These are phyloP conservation scores for Macroteleia sp. DNA, from an alignment of 2,888 invertebrate genomes.

Conservation along the genomic window DNA sequence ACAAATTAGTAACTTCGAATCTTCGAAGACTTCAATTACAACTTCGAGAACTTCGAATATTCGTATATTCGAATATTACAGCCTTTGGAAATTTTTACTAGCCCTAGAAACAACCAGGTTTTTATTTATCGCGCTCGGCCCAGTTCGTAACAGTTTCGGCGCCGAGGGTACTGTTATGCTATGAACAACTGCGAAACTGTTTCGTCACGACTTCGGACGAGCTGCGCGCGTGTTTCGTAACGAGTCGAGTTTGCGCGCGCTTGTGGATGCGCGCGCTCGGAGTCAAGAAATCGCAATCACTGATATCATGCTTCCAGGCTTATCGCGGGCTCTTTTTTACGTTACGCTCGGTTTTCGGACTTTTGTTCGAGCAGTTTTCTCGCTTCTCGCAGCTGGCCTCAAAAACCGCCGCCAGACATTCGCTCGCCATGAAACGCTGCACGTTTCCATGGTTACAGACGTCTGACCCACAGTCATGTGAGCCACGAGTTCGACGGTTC, in stretches of 20 bases:
- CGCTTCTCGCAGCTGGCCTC: background rate
- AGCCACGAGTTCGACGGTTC: constrained; percentile 46
- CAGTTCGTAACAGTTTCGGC: constrained; percentile 40
- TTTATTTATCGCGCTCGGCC: constrained; percentile 22
- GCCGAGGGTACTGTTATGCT: constrained; percentile 24
- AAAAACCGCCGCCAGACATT: background rate
- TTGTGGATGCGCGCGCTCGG: background rate
- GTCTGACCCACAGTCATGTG: constrained; percentile 54
- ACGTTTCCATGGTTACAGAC: constrained; percentile 58
- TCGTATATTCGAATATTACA: too few species aligned
- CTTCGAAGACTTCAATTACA: too few species aligned
- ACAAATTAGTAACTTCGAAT: too few species aligned
- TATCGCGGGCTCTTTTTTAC: too few species aligned
- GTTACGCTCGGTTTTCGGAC: too few species aligned
- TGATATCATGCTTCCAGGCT: too few species aligned
- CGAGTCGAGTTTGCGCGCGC: constrained; percentile 30
- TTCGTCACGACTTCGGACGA: constrained; percentile 41
- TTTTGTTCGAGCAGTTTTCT: background rate
- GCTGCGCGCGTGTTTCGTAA: constrained; percentile 35
- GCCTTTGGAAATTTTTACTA: too few species aligned
- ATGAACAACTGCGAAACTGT: constrained; percentile 10
- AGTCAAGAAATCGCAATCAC: too few species aligned
- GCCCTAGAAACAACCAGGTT: too few species aligned
- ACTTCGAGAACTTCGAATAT: too few species aligned
- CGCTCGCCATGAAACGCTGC: constrained; percentile 21